Conservation (phyloP, 1,140 invertebrate genomes). For the Calephelis virginiensis region DNA sequence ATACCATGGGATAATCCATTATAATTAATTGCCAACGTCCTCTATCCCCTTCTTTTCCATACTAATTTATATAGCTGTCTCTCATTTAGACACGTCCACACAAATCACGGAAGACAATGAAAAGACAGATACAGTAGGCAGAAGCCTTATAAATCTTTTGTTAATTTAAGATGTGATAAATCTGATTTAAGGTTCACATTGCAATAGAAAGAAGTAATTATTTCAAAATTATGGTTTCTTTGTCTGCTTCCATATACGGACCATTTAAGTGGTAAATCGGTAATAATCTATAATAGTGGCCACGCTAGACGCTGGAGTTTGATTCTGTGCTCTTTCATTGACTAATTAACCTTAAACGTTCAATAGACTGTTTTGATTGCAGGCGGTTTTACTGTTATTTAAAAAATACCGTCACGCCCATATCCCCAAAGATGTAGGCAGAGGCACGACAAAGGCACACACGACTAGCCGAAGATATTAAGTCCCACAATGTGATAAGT, state of each 20-base stretch:
- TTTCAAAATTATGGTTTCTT: constrained; percentile 3
- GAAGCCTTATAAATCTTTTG: constrained; percentile 31
- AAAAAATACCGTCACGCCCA: too few relatives aligned
- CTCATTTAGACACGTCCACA: constrained; percentile 38
- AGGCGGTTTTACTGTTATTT: too few relatives aligned
- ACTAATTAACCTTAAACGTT: constrained; percentile 8
- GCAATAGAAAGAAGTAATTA: constrained; percentile 16
- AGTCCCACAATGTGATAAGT: too few relatives aligned
- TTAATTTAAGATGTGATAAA: constrained; percentile 50
- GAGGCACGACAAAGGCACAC: too few relatives aligned
- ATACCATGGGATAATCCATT: constrained; percentile 54
- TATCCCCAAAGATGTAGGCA: too few relatives aligned
- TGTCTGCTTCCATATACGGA: constrained; percentile 5
- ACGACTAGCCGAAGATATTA: too few relatives aligned
- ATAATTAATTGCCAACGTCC: constrained; percentile 57
- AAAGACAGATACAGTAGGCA: constrained; percentile 48
- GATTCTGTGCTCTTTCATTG: background rate
- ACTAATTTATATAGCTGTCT: constrained; percentile 34
- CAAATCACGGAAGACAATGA: constrained; percentile 69
- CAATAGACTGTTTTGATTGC: background rate
- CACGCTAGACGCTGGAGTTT: background rate
- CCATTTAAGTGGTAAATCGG: constrained; percentile 3
- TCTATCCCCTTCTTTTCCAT: constrained; percentile 36
- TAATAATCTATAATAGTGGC: background rate
- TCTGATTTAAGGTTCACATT: constrained; percentile 34